Conservation (phyloP, 2,888 invertebrate genomes). For the Microplitis deprimator region DNA sequence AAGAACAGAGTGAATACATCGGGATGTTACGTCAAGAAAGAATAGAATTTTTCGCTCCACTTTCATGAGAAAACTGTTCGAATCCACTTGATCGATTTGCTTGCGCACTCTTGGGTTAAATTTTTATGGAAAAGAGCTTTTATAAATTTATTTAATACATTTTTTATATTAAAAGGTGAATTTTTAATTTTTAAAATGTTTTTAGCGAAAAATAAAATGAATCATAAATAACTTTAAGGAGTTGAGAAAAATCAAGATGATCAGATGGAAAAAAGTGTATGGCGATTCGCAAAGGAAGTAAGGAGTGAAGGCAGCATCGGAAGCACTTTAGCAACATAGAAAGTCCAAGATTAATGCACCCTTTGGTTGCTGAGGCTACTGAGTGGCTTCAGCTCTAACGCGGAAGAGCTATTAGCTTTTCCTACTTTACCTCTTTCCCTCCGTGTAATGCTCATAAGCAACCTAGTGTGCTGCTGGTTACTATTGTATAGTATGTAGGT, state of each 20-base stretch:
- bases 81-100: constrained; percentile 14
- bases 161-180: too few relatives aligned
- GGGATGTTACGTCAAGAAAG: background rate
- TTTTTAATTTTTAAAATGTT: too few relatives aligned
- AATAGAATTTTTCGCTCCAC: constrained; percentile 29
- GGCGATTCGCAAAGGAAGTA: constrained; percentile 28
- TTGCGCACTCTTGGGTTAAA: background rate
- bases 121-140: background rate
- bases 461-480: background rate
- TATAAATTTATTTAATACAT: background rate
- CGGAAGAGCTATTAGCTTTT: constrained; percentile 56
- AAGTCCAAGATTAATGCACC: constrained; percentile 59
- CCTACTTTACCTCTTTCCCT: constrained; percentile 33
- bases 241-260: constrained; percentile 22
- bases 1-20: constrained; percentile 9
- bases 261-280: constrained; percentile 28
- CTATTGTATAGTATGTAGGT: too few relatives aligned
- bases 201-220: too few relatives aligned
- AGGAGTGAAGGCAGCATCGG: constrained; percentile 52
- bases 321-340: constrained; percentile 59
- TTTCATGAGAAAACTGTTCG: constrained; percentile 19
- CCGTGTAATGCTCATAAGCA: constrained; percentile 2
- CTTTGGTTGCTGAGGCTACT: constrained; percentile 50
- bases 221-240: too few relatives aligned
- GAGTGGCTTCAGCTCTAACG: constrained; percentile 53